Conservation (phyloP, 92 coral and sea anemone genomes). For the Bergia sp. region DNA sequence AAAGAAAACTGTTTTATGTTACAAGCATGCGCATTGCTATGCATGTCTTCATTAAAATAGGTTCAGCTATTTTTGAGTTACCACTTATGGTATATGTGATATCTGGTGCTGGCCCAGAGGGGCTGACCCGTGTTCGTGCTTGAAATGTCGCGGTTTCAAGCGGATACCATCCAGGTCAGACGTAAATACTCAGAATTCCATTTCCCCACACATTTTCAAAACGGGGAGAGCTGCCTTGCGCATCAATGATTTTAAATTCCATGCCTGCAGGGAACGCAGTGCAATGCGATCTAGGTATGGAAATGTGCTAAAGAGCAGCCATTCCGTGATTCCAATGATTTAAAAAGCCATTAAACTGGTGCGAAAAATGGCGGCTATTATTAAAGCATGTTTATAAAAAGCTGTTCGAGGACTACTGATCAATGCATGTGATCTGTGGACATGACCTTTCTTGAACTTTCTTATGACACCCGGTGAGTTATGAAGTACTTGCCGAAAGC, state of each 20-base stretch:
- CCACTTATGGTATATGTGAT: too few relatives aligned
- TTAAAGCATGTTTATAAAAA: not conserved
- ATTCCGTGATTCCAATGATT: not conserved
- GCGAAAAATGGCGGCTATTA: not conserved
- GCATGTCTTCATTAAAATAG: too few relatives aligned
- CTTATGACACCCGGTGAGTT: not conserved
- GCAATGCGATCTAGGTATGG: not conserved
- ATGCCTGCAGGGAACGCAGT: not conserved
- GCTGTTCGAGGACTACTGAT: not conserved
- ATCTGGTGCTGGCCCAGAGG: not conserved
- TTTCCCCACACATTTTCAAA: not conserved
- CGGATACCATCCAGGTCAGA: not conserved
- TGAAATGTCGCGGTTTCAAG: not conserved
- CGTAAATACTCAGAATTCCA: not conserved
- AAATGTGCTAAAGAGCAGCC: not conserved
- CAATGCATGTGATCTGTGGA: not conserved
- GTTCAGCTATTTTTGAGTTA: too few relatives aligned
- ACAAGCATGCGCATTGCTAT: too few relatives aligned
- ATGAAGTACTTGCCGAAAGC: not conserved
- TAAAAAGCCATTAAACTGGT: conserved; percentile 1
- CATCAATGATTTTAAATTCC: not conserved
- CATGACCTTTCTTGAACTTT: not conserved
- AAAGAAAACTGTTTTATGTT: too few relatives aligned
- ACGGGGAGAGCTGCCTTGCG: not conserved
- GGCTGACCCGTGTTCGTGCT: not conserved